These are phyloP conservation scores for Latrodectus geometricus DNA, from an alignment of 1,140 invertebrate genomes.

Conservation along the genomic window DNA sequence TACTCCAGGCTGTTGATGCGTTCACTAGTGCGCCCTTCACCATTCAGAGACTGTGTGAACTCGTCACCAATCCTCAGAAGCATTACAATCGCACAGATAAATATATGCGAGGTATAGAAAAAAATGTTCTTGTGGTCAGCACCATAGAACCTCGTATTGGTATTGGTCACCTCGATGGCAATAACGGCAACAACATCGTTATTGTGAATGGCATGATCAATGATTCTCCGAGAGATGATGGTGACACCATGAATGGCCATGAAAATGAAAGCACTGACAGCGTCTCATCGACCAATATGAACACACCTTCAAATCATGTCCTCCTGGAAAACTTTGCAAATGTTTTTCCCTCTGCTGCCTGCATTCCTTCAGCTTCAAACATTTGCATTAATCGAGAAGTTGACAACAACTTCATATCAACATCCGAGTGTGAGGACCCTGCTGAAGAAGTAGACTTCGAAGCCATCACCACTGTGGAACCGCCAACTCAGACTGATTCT, in stretches of 20 bases:
- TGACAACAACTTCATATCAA: constrained; percentile 32
- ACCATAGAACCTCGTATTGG: constrained; percentile 86
- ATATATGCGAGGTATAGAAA: constrained; percentile 93
- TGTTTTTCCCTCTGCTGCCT: constrained; percentile 52
- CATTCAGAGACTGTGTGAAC: constrained; percentile 93
- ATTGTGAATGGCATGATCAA: constrained; percentile 47
- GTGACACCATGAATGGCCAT: constrained; percentile 30
- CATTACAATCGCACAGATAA: constrained; percentile 96
- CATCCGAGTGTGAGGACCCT: constrained; percentile 34
- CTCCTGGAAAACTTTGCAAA: constrained; percentile 55
- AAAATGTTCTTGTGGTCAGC: constrained; percentile 94
- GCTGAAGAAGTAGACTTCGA: constrained; percentile 26
- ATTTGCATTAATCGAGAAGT: constrained; percentile 38
- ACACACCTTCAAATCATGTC: constrained; percentile 27
- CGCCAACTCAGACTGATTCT: background rate
- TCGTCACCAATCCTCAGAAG: constrained; percentile 88
- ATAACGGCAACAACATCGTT: constrained; percentile 7
- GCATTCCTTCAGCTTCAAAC: constrained; percentile 44
- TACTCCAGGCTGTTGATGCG: constrained; percentile 84
- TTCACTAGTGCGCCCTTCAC: constrained; percentile 91
- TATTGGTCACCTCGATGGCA: background rate
- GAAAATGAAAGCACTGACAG: constrained; percentile 14
- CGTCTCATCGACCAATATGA: constrained; percentile 32
- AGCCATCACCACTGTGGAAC: background rate
- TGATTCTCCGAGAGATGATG: constrained; percentile 47